Evolutionary conservation across 2,797 vertebrate genomes (phyloP).

Genomic region (Muraenolepis orangiensis): DNA sequence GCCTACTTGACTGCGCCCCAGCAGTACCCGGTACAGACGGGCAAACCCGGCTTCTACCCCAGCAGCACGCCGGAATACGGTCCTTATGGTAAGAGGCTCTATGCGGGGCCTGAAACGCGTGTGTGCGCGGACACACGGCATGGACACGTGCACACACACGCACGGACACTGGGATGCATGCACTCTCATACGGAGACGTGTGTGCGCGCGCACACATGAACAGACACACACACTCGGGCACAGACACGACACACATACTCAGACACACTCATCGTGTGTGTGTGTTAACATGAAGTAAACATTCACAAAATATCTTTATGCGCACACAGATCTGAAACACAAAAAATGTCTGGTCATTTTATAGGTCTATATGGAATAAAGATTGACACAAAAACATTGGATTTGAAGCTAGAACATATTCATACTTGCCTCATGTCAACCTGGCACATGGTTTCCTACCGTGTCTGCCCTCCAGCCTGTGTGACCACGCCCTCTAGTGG

Average conservation of each 20-base stretch:
- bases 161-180: too few species aligned
- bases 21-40: slow-evolving; percentile 88
- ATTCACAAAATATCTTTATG: not conserved
- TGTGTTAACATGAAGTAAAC: too few species aligned
- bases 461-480: slow-evolving; percentile 2
- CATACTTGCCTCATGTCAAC: too few species aligned
- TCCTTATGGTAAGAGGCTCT: slow-evolving; percentile 85
- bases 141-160: not conserved
- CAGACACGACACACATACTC: too few species aligned
- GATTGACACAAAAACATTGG: too few species aligned
- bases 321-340: not conserved
- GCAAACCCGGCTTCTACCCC: slow-evolving; percentile 88
- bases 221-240: too few species aligned
- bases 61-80: slow-evolving; percentile 92
- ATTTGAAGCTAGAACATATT: too few species aligned
- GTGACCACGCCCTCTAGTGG: slow-evolving; percentile 55
- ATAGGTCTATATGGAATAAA: not conserved
- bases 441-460: too few species aligned
- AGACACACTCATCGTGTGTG: too few species aligned
- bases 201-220: too few species aligned
- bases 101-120: slow-evolving; percentile 39
- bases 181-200: too few species aligned
- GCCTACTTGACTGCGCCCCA: slow-evolving; percentile 88
- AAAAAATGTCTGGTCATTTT: not conserved
- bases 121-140: not conserved